Conservation (phyloP, 2,113 vertebrate genomes). For the Channa argus region DNA sequence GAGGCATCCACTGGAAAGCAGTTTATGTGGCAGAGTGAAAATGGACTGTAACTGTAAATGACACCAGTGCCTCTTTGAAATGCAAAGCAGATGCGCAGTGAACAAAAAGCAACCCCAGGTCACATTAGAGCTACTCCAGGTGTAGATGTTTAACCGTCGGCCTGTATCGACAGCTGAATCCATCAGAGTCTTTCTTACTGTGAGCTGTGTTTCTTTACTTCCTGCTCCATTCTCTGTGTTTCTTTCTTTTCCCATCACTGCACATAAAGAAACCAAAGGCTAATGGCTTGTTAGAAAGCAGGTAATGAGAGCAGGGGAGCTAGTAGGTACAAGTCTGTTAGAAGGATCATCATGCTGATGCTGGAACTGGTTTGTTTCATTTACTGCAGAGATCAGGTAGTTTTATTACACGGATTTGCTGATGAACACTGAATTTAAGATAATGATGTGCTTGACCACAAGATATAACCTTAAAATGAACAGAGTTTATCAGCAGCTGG, state of each 20-base stretch:
- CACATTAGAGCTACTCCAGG: conserved; percentile 15
- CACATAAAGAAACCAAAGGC: background rate
- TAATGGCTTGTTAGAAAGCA: conserved; percentile 18
- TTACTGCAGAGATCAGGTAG: no score
- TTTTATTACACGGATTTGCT: no score
- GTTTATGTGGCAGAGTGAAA: background rate
- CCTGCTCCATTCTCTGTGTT: background rate
- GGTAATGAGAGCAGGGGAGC: conserved; percentile 16
- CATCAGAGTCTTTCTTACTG: conserved; percentile 1
- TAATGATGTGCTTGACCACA: no score
- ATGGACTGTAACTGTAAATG: conserved; percentile 22
- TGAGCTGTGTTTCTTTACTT: background rate
- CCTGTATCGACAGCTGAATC: conserved; percentile 17
- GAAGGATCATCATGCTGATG: background rate
- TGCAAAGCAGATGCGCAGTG: conserved; percentile 39
- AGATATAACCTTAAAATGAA: no score
- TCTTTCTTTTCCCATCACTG: background rate
- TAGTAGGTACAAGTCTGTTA: background rate
- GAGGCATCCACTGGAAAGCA: background rate
- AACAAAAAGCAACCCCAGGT: conserved; percentile 17
- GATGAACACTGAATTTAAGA: no score
- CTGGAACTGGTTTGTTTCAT: background rate
- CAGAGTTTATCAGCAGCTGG: no score
- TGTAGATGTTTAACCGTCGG: background rate
- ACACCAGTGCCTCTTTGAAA: conserved; percentile 28